A percentile compares a stretch with the other conserved stretches of the same genome.
Conservation (phyloP, 2,797 vertebrate species). For the Amblyraja radiata region DNA sequence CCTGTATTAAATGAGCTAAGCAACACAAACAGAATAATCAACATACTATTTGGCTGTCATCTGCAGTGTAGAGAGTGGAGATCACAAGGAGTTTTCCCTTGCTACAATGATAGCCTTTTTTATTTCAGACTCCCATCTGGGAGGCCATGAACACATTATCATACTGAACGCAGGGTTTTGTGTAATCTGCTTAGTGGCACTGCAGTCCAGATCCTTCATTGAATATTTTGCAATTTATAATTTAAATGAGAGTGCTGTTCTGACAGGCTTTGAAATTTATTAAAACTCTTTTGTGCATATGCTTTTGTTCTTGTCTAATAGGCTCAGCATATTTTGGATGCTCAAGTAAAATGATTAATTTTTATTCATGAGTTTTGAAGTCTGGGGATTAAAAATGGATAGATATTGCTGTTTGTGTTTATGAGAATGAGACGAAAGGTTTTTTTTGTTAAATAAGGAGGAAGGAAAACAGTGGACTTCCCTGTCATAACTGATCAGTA, state of each 20-base stretch:
- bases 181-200: slow-evolving; percentile 97
- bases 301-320: slow-evolving; percentile 85
- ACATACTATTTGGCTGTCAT: slow-evolving; percentile 84
- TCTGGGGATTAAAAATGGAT: slow-evolving; percentile 56
- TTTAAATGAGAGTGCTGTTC: slow-evolving; percentile 87
- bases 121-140: slow-evolving; percentile 92
- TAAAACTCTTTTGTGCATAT: slow-evolving; percentile 83
- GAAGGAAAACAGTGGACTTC: slow-evolving; percentile 37
- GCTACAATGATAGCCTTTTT: slow-evolving; percentile 71
- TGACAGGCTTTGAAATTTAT: slow-evolving; percentile 84
- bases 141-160: slow-evolving; percentile 85
- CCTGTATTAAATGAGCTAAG: slow-evolving; percentile 65
- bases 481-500: slow-evolving; percentile 36
- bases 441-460: slow-evolving; percentile 37
- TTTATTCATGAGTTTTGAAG: slow-evolving; percentile 74
- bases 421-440: slow-evolving; percentile 30
- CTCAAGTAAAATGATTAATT: slow-evolving; percentile 70
- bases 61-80: slow-evolving; percentile 86
- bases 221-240: slow-evolving; percentile 98
- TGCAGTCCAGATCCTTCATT: slow-evolving; percentile 84
- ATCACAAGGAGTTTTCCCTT: slow-evolving; percentile 86
- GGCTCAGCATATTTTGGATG: slow-evolving; percentile 79
- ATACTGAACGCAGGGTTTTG: slow-evolving; percentile 88
- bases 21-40: slow-evolving; percentile 78
- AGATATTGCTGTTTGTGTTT: slow-evolving; percentile 28